Evolutionary conservation across 2,888 invertebrate species (phyloP), one percentile per base, ranked within the genome.

Genomic region (Dioctria rufipes): DNA sequence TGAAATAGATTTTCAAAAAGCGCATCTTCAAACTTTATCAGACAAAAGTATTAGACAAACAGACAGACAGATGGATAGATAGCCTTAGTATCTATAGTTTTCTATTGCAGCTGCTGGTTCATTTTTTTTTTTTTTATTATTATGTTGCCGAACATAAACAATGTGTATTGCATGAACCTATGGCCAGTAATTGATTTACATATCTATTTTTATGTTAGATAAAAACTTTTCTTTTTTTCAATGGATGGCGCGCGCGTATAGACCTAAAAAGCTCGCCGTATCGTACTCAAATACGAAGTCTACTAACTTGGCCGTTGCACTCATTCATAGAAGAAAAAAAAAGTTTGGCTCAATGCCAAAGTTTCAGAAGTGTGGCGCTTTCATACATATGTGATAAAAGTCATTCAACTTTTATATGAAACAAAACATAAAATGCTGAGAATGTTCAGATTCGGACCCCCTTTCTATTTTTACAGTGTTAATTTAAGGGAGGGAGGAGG

Each of bases 381-480:
- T 69, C 69, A 11, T 25, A 25, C 25, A 65, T 65, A 13, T 69
- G 51, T 54, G 54, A 49, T 69, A 65, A 65, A 51, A 51, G 69
- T 49, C 69, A 51, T 69, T 69, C 69, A 69, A 69, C 69, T 51
- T 61, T 65, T 13, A 51, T n/a, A 43, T 5, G 5, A 40, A 37
- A 51, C 49, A 49, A 69, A 69, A 69, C 11, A 51, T 65, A 65
- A 51, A 69, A 51, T 51, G 69, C 51, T n/a, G 4, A 54, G 11
- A 54, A n/a, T 54, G 4, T 54, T 54, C 4, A 69, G 39, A 11
- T 3, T 39, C 42, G 63, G n/a, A 40, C 69, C 51, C 11, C 54
- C 11, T 69, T 69, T 69, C 69, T 69, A 69, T 69, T 69, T 69
- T 69, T 69, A 69, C 13, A 46, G 9, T 43, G 49, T 69, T 37